Evolutionary conservation across 1,140 invertebrate genomes (phyloP), one percentile per base, ranked within the genome.

Genomic region (Orchesella cincta): DNA sequence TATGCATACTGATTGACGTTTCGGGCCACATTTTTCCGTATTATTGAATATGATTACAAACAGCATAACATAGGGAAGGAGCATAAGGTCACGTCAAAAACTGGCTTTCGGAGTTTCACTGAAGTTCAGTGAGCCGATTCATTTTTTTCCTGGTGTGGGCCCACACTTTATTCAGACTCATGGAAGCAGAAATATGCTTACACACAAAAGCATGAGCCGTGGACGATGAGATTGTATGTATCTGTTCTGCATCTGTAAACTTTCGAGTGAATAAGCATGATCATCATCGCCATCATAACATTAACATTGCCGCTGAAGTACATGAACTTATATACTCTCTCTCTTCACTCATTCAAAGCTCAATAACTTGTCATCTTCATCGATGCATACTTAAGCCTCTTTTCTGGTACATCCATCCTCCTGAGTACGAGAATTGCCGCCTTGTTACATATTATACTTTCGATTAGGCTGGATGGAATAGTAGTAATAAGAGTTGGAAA

Each of bases 361-460:
- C 62, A 67, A 67, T 67, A 67, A 67, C 62, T 67, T 67, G 62
- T 67, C 62, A 67, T 67, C 62, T 67, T 29, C n/a, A 67, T 67
- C 29, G 3, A 67, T 18, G 28, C 62, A 67, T 67, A 29, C 26
- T 12, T 67, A 67, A 67, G 62, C 62, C 62, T 67, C 62, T 67
- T 67, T 67, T 67, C 31, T n/a, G 33, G 62, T 29, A 67, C 33
- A 26, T 33, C 62, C 33, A 26, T 67, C 12, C 31, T 26, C 26
- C 1, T 23, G 23, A 67, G 62, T 67, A 67, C 62, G 26, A 67
- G 26, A 67, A 31, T 67, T 67, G 62, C 62, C 62, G 62, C 62
- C 62, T 67, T 67, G 62, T 67, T 67, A 67, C 62, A 31, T 67
- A n/a, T 67, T 29, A 31, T 67, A 67, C 62, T 67, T n/a, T n/a